A percentile compares a stretch with the other conserved stretches of the same genome.
Conservation (phyloP, 1,140 invertebrate genomes). For the Neodiprion pinetum region DNA sequence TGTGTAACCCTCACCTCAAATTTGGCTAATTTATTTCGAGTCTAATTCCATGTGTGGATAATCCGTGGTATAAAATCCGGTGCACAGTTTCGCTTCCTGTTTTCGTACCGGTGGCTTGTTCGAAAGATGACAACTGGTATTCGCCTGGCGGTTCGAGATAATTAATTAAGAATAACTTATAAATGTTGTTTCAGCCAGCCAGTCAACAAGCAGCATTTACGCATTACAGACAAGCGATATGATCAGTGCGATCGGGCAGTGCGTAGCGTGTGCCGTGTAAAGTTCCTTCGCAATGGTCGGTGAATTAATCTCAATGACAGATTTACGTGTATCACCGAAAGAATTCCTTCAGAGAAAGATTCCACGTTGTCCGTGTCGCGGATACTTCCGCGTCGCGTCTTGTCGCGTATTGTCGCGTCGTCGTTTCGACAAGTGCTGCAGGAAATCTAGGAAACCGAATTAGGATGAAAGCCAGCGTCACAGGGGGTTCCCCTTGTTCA, state of each 20-base stretch:
- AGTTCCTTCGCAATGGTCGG: neutral
- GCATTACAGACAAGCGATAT: neutral
- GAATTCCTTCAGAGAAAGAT: neutral
- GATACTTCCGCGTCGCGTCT: neutral
- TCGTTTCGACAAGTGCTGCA: neutral
- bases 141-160: neutral
- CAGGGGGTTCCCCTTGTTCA: neutral
- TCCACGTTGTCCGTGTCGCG: neutral
- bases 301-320: slow-evolving; percentile 5
- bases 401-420: neutral
- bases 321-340: neutral
- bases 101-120: neutral
- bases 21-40: neutral
- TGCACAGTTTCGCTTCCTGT: neutral
- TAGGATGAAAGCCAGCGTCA: neutral
- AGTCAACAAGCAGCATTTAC: neutral
- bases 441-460: neutral
- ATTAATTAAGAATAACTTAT: slow-evolving; percentile 4
- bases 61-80: too few relatives aligned
- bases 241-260: too few relatives aligned
- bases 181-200: too few relatives aligned
- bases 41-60: neutral
- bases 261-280: too few relatives aligned
- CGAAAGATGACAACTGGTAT: neutral
- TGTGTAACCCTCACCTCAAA: neutral